These are phyloP conservation scores for Phymanthus crucifer DNA, from an alignment of 92 coral and sea anemone species.

Conservation along the genomic window DNA sequence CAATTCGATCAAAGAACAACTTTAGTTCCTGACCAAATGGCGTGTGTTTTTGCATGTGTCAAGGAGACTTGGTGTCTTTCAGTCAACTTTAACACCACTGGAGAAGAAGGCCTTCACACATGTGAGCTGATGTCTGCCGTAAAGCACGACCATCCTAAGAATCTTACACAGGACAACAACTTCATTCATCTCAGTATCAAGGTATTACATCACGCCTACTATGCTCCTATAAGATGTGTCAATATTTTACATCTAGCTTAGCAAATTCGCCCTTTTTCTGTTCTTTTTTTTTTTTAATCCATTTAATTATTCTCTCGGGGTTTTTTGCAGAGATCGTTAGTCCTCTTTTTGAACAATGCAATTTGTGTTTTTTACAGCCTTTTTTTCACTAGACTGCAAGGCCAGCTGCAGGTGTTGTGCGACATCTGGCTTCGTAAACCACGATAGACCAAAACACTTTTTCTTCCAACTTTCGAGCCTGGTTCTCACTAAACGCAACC, in stretches of 20 bases:
- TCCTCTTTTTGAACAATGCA: too few species aligned
- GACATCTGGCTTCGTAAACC: too few species aligned
- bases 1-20: background rate
- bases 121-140: constrained; percentile 14
- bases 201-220: background rate
- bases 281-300: background rate
- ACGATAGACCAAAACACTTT: too few species aligned
- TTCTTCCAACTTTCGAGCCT: too few species aligned
- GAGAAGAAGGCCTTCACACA: background rate
- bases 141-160: background rate
- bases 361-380: too few species aligned
- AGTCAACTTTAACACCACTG: constrained; percentile 27
- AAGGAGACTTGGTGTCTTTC: constrained; percentile 30
- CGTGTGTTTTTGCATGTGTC: constrained; percentile 32
- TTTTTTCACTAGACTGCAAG: too few species aligned
- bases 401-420: too few species aligned
- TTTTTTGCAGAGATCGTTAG: too few species aligned
- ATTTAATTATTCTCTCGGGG: too few species aligned
- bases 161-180: constrained; percentile 7
- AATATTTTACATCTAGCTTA: background rate
- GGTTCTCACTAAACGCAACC: too few species aligned
- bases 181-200: constrained; percentile 15
- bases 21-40: constrained; percentile 22
- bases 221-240: background rate
- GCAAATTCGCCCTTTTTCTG: background rate